These are phyloP conservation scores for Daphoenositta chrysoptera DNA, from an alignment of 2,113 vertebrate species.

Conservation along the genomic window DNA sequence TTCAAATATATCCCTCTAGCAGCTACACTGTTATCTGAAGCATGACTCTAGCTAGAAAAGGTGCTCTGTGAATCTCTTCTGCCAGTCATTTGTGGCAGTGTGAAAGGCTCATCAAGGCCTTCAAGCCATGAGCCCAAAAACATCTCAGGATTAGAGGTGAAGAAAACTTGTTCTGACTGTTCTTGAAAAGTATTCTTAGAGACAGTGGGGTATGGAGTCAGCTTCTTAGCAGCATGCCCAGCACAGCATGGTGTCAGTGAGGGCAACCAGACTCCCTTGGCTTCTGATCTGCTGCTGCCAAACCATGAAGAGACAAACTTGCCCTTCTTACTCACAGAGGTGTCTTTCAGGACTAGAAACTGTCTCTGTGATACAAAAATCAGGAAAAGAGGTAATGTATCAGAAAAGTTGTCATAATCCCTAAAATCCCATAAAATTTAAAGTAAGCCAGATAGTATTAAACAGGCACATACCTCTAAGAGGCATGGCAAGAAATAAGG, in stretches of 20 bases:
- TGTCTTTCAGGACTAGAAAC: background rate
- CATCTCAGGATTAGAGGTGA: background rate
- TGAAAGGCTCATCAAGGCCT: background rate
- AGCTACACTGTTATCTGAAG: background rate
- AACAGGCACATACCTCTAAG: background rate
- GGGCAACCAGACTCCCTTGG: background rate
- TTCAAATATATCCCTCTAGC: background rate
- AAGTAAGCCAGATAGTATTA: background rate
- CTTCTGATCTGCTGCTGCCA: background rate
- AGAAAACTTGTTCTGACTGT: background rate
- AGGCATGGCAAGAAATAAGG: background rate
- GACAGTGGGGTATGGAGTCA: background rate
- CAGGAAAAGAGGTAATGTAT: background rate
- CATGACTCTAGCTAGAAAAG: background rate
- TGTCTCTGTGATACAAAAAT: background rate
- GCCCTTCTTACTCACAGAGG: background rate
- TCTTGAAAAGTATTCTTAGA: conserved; percentile 50
- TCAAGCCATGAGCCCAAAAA: background rate
- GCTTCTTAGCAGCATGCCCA: background rate
- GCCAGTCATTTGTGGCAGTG: background rate
- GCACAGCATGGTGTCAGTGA: background rate
- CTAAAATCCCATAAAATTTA: background rate
- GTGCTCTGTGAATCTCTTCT: background rate
- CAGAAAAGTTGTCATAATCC: background rate
- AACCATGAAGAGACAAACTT: background rate